phyloP scores from a whole-genome alignment of 2,797 vertebrate genomes.

The Alosa sapidissima region DNA sequence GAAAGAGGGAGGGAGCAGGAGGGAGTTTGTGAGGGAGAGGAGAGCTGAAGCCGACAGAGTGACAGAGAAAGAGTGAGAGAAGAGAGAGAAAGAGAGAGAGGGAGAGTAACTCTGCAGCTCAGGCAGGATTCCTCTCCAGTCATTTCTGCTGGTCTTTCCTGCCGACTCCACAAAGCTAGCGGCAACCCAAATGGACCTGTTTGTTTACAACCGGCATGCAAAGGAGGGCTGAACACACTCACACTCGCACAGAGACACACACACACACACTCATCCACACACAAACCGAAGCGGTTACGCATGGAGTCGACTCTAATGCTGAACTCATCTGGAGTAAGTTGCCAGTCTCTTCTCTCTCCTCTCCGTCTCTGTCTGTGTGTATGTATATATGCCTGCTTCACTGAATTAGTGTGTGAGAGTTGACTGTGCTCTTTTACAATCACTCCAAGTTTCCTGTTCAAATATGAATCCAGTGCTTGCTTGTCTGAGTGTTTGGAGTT shows the following conservation, averaged over 20 bases:
- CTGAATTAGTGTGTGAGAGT: neutral
- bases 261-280: constrained; percentile 61
- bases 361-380: constrained; percentile 23
- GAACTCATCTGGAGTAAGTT: constrained; percentile 73
- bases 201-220: constrained; percentile 64
- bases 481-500: constrained; percentile 59
- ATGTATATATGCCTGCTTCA: neutral
- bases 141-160: constrained; percentile 28
- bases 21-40: constrained; percentile 60
- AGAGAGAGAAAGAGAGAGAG: neutral
- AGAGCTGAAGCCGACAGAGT: constrained; percentile 58
- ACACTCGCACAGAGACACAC: constrained; percentile 52
- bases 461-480: neutral
- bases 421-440: neutral
- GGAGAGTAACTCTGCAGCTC: constrained; percentile 40
- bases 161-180: constrained; percentile 41
- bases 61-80: constrained; percentile 42
- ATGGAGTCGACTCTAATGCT: constrained; percentile 81
- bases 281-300: constrained; percentile 47
- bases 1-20: constrained; percentile 58
- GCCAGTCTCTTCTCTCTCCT: constrained; percentile 26
- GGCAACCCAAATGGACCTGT: constrained; percentile 67
- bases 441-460: neutral
- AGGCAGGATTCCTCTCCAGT: neutral
- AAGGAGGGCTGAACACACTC: constrained; percentile 68